Conservation (phyloP, 1,140 invertebrate species). For the Drosophila baimaii region DNA sequence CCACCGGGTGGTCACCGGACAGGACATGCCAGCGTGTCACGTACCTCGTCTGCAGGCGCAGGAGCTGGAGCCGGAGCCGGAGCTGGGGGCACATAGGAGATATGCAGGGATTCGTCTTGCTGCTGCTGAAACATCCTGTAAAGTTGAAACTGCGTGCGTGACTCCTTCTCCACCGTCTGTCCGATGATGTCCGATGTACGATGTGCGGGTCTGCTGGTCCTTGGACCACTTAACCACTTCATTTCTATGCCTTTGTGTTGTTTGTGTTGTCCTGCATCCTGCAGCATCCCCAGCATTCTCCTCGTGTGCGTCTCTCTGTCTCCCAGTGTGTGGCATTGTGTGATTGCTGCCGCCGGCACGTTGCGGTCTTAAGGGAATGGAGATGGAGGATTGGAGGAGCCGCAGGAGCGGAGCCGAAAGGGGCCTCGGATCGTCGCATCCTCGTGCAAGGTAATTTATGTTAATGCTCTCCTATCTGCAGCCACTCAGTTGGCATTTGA, state of each 20-base stretch:
- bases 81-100: slow-evolving; percentile 69
- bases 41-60: slow-evolving; percentile 58
- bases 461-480: slow-evolving; percentile 66
- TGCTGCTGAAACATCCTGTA: slow-evolving; percentile 81
- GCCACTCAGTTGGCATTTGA: slow-evolving; percentile 45
- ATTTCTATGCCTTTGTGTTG: slow-evolving; percentile 69
- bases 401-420: slow-evolving; percentile 35
- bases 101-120: slow-evolving; percentile 67
- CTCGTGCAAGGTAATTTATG: slow-evolving; percentile 79
- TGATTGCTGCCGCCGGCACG: slow-evolving; percentile 50
- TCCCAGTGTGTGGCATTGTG: slow-evolving; percentile 38
- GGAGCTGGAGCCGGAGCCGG: slow-evolving; percentile 2
- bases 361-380: slow-evolving; percentile 36
- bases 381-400: slow-evolving; percentile 17
- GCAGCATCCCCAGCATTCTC: slow-evolving; percentile 25
- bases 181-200: slow-evolving; percentile 32
- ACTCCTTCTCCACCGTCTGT: slow-evolving; percentile 52
- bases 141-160: slow-evolving; percentile 51
- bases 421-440: slow-evolving; percentile 49
- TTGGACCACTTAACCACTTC: slow-evolving; percentile 76
- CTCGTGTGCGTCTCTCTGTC: slow-evolving; percentile 18
- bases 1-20: slow-evolving; percentile 23
- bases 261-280: slow-evolving; percentile 57
- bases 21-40: slow-evolving; percentile 68
- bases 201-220: slow-evolving; percentile 44